A percentile compares a stretch with the other conserved stretches of the same genome.
phyloP scores from a whole-genome alignment of 2,797 vertebrate genomes.

The Sebastes oblongus region DNA sequence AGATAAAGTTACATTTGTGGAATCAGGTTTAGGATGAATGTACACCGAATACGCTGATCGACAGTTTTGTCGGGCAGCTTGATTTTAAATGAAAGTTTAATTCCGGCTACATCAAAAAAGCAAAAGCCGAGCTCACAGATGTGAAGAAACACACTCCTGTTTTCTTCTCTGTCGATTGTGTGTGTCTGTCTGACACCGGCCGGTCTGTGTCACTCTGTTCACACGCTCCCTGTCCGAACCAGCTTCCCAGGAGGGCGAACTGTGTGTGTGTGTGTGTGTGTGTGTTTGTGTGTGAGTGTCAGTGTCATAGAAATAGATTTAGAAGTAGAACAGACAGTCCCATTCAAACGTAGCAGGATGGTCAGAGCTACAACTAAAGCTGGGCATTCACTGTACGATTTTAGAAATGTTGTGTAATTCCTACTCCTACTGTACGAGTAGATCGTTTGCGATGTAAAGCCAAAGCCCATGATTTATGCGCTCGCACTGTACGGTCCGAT shows the following conservation, averaged over 20 bases:
- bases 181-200: constrained; percentile 17
- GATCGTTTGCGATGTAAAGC: too few species aligned
- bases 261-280: background rate
- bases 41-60: background rate
- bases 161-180: background rate
- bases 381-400: too few species aligned
- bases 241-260: constrained; percentile 12
- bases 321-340: too few species aligned
- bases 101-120: background rate
- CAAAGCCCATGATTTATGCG: too few species aligned
- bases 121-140: background rate
- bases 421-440: too few species aligned
- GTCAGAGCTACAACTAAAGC: too few species aligned
- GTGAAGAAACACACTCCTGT: background rate
- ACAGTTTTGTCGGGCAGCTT: background rate
- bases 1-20: background rate
- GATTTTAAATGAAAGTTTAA: background rate
- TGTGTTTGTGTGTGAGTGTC: background rate
- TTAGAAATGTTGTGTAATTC: too few species aligned
- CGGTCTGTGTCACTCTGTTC: constrained; percentile 55
- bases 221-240: constrained; percentile 50
- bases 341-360: too few species aligned
- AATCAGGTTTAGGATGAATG: background rate
- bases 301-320: too few species aligned
- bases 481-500: too few species aligned